These are phyloP conservation scores for Gambusia yucatana DNA, from an alignment of 2,797 vertebrate genomes.

Conservation along the genomic window DNA sequence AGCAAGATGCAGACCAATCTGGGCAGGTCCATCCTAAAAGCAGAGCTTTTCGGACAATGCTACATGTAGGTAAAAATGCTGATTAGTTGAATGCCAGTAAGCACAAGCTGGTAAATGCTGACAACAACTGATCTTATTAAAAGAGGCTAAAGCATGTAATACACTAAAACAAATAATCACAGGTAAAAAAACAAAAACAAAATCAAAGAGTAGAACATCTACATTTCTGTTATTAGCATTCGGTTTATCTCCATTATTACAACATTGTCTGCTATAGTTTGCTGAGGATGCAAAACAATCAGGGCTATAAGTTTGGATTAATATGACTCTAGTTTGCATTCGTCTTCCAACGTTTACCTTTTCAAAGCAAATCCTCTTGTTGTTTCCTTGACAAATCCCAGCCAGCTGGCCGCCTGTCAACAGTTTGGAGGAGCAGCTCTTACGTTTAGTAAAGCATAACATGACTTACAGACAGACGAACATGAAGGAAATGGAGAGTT, in stretches of 20 bases:
- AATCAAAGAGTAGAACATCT: not conserved
- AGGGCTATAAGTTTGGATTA: conserved; percentile 52
- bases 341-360: conserved; percentile 22
- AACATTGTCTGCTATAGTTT: conserved; percentile 40
- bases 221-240: not conserved
- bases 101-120: conserved; percentile 1
- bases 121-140: not conserved
- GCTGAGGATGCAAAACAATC: conserved; percentile 56
- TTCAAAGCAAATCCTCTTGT: conserved; percentile 27
- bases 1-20: not conserved
- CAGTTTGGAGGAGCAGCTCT: conserved; percentile 34
- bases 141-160: not conserved
- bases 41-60: not conserved
- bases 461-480: conserved; percentile 39
- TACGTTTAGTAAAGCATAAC: conserved; percentile 39
- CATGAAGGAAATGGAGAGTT: conserved; percentile 18
- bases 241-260: not conserved
- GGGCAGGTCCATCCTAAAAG: not conserved
- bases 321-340: conserved; percentile 34
- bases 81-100: not conserved
- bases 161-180: too few relatives aligned
- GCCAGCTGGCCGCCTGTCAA: conserved; percentile 25
- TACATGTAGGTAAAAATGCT: conserved; percentile 6
- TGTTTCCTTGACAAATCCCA: conserved; percentile 22
- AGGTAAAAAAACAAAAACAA: not conserved